phyloP scores from a whole-genome alignment of 2,113 vertebrate genomes.

The Tetrax tetrax region DNA sequence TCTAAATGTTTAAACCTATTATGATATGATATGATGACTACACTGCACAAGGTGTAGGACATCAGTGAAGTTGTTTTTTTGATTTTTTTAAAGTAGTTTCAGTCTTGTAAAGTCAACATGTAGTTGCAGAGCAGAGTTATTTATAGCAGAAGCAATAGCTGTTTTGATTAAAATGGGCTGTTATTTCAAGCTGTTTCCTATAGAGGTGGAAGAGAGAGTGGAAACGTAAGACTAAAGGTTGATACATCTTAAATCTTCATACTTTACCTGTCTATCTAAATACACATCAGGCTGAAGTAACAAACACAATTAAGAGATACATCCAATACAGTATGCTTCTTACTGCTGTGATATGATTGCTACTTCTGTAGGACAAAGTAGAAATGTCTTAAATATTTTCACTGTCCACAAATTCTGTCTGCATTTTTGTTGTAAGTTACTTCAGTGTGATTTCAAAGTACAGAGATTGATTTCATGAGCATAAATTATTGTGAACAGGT shows the following conservation, averaged over 20 bases:
- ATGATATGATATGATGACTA: neutral
- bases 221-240: neutral
- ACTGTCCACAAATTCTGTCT: neutral
- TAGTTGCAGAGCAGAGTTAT: neutral
- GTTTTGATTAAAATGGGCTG: neutral
- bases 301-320: neutral
- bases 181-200: neutral
- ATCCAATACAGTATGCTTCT: neutral
- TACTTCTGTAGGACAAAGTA: neutral
- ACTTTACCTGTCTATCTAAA: neutral
- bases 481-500: constrained; percentile 32
- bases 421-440: neutral
- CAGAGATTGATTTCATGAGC: constrained; percentile 17
- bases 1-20: neutral
- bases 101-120: neutral
- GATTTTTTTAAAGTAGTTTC: neutral
- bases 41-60: neutral
- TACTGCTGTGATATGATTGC: neutral
- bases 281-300: neutral
- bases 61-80: neutral
- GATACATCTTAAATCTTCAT: neutral
- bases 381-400: neutral
- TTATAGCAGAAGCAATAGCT: neutral
- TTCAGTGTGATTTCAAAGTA: constrained; percentile 16
- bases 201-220: neutral